These are phyloP conservation scores for Hyphantria cunea DNA, from an alignment of 1,140 invertebrate species.

Conservation along the genomic window DNA sequence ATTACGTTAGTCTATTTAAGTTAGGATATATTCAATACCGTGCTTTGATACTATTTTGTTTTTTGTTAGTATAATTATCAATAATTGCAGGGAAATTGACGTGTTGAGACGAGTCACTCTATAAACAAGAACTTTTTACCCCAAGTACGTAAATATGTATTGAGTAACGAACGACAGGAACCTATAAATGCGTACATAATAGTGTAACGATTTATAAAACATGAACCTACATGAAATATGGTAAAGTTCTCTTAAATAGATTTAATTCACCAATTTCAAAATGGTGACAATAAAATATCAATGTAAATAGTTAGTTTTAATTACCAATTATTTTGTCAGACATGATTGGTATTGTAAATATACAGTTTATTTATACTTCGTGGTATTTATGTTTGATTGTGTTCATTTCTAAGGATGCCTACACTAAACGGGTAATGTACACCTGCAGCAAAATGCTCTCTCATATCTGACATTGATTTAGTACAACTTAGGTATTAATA, in stretches of 20 bases:
- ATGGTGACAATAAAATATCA: conserved; percentile 80
- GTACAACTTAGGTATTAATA: conserved; percentile 30
- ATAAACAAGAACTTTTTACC: too few relatives aligned
- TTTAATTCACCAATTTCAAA: conserved; percentile 68
- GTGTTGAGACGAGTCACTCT: too few relatives aligned
- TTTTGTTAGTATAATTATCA: too few relatives aligned
- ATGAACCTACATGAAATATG: too few relatives aligned
- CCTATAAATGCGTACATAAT: too few relatives aligned
- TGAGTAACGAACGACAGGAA: too few relatives aligned
- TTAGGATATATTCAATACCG: too few relatives aligned
- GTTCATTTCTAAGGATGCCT: conserved; percentile 20
- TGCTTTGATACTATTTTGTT: too few relatives aligned
- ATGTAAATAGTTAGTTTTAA: conserved; percentile 78
- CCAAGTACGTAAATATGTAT: too few relatives aligned
- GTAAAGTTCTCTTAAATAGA: conserved; percentile 28
- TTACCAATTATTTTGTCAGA: conserved; percentile 50
- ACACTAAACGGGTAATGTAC: background rate
- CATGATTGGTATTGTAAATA: conserved; percentile 43
- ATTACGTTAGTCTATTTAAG: too few relatives aligned
- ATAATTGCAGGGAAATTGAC: too few relatives aligned
- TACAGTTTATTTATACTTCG: conserved; percentile 53
- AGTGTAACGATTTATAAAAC: background rate
- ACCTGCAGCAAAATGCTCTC: conserved; percentile 16
- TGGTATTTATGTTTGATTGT: conserved; percentile 34
- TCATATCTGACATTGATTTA: conserved; percentile 61